phyloP scores from a whole-genome alignment of 2,113 vertebrate species.

The Emydocephalus ijimae region DNA sequence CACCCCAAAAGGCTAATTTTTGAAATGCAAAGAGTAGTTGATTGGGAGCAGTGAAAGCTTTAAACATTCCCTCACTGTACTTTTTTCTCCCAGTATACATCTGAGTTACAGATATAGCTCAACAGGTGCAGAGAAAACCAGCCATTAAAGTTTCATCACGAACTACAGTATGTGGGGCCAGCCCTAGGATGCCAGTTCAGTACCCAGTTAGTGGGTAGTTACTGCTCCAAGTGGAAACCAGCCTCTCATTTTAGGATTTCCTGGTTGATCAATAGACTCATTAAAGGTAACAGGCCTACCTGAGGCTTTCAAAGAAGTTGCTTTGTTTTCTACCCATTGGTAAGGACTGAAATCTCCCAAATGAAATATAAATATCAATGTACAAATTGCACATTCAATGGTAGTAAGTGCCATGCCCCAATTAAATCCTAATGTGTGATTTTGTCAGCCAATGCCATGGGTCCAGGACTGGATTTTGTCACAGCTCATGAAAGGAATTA shows the following conservation, averaged over 20 bases:
- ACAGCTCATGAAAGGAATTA: constrained; percentile 20
- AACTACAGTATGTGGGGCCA: background rate
- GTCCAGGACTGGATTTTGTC: constrained; percentile 16
- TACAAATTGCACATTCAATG: background rate
- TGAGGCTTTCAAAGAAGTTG: constrained; percentile 10
- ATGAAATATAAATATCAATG: background rate
- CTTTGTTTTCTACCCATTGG: background rate
- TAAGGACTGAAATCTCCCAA: background rate
- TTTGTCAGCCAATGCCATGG: constrained; percentile 16
- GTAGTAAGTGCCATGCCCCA: constrained; percentile 1
- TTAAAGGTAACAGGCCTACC: constrained; percentile 8
- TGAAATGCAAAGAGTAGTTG: background rate
- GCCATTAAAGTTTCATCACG: background rate
- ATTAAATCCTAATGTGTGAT: constrained; percentile 26
- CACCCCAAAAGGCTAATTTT: background rate
- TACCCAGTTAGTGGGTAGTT: no score
- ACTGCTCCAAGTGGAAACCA: background rate
- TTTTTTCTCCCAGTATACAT: background rate
- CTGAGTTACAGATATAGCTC: background rate
- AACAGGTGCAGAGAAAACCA: background rate
- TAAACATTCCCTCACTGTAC: background rate
- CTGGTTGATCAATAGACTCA: background rate
- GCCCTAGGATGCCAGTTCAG: background rate
- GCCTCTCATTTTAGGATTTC: background rate
- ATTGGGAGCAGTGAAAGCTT: background rate